Evolutionary conservation across 2,888 invertebrate species (phyloP), one percentile per base, ranked within the genome.

Genomic region (Parascotia fuliginaria): DNA sequence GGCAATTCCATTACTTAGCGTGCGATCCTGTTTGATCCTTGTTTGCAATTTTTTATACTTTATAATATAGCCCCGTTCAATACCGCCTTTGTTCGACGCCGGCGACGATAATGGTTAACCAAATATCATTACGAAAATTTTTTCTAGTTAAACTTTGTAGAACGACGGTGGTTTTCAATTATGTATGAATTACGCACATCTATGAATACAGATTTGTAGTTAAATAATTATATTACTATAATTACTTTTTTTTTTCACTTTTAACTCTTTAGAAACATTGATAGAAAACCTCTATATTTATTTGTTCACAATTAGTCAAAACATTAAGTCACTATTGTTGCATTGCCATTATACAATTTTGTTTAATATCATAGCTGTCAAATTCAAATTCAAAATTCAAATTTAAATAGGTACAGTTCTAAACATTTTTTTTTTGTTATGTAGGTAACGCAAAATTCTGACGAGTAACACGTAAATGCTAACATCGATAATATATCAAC

Each of bases 11-110:
- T 59, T 67, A 66, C 61, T 55, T 59, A 55, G 54, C 45, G 48
- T 59, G 50, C 42, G 57, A 60, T 58, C 59, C 69, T 55, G 63
- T 70, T 72, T 65, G 60, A 74, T 68, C 72, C 70, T 70, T 77
- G 65, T 76, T 77, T 77, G 74, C 77, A 76, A 67, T 77, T 76
- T 77, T 76, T 62, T 76, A 74, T 77, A 63, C 74, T 77, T 76
- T 67, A 56, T 71, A 70, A 54, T 50, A 47, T 54, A 61, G 43
- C 31, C 57, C 57, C 49, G 38, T 66, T 60, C 39, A 41, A 61
- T 16, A 54, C 60, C 56, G 65, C 67, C 64, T 55, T 55, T 55
- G 42, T 67, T 68, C 60, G 29, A 40, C 50, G 66, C 46, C 50
- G 55, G 56, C 52, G 60, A 55, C 24, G 50, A 41, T 59, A 56